These are phyloP conservation scores for Desmophyllum pertusum DNA, from an alignment of 92 coral and sea anemone genomes.

Conservation along the genomic window DNA sequence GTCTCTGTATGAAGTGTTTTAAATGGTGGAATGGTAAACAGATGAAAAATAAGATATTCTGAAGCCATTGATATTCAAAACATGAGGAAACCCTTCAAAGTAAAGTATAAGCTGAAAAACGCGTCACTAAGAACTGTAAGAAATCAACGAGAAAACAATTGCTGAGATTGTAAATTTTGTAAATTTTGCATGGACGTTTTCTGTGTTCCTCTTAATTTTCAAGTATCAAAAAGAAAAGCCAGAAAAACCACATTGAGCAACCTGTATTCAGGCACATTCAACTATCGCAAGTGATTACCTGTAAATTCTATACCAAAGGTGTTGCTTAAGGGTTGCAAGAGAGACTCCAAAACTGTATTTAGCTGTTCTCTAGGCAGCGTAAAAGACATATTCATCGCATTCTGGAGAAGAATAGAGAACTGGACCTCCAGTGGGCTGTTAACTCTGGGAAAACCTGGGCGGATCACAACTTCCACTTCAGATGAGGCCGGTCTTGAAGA, in stretches of 20 bases:
- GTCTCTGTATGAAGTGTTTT: too few species aligned
- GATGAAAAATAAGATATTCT: too few species aligned
- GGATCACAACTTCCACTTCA: conserved; percentile 1
- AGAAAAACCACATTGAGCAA: not conserved
- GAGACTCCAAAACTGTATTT: not conserved
- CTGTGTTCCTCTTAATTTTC: not conserved
- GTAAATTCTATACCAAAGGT: conserved; percentile 14
- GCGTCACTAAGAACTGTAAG: too few species aligned
- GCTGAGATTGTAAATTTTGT: too few species aligned
- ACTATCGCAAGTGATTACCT: not conserved
- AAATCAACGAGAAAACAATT: too few species aligned
- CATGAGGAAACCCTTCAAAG: too few species aligned
- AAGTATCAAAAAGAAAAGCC: not conserved
- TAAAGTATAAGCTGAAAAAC: too few species aligned
- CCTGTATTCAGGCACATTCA: not conserved
- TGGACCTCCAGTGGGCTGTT: conserved; percentile 24
- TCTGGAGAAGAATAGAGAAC: conserved; percentile 2
- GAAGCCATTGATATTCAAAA: too few species aligned
- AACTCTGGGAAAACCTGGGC: not conserved
- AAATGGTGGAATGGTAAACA: too few species aligned
- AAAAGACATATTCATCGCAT: not conserved
- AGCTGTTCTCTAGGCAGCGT: not conserved
- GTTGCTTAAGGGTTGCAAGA: not conserved
- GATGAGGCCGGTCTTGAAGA: conserved; percentile 1
- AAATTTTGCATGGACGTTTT: not conserved